phyloP scores from a whole-genome alignment of 2,888 invertebrate species.

The Epistrophella euchroma region DNA sequence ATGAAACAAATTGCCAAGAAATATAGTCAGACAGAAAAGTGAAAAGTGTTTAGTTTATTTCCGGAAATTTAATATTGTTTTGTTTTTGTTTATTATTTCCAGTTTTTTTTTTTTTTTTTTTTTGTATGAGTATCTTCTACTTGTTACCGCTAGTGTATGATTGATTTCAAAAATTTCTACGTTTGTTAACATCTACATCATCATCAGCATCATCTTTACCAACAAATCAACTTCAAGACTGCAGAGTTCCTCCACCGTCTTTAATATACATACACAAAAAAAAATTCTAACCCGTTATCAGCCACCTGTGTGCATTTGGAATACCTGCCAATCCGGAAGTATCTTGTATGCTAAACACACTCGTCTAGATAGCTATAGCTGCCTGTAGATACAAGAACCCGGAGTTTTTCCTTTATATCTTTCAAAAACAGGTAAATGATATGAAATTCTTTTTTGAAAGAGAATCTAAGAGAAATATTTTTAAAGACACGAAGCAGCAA shows the following conservation, averaged over 20 bases:
- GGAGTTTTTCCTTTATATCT: slow-evolving; percentile 39
- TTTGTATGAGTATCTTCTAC: slow-evolving; percentile 54
- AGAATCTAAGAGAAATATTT: slow-evolving; percentile 44
- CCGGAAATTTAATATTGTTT: slow-evolving; percentile 22
- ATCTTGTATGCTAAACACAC: slow-evolving; percentile 55
- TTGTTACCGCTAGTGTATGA: slow-evolving; percentile 69
- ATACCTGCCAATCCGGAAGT: slow-evolving; percentile 72
- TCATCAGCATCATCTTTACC: not conserved
- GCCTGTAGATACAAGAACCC: slow-evolving; percentile 49
- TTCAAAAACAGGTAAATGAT: slow-evolving; percentile 58
- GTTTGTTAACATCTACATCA: not conserved
- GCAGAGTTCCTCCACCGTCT: slow-evolving; percentile 12
- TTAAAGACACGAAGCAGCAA: slow-evolving; percentile 26
- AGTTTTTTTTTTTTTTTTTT: slow-evolving; percentile 42
- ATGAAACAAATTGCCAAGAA: slow-evolving; percentile 13
- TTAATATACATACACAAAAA: not conserved
- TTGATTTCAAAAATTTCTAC: slow-evolving; percentile 62
- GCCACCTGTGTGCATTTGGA: slow-evolving; percentile 56
- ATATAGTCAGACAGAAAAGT: slow-evolving; percentile 31
- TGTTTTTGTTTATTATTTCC: slow-evolving; percentile 43
- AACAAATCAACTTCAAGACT: slow-evolving; percentile 1
- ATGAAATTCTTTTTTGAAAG: slow-evolving; percentile 38
- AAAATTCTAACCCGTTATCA: slow-evolving; percentile 41
- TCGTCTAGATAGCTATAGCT: slow-evolving; percentile 29
- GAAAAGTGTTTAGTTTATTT: slow-evolving; percentile 53